Percentiles rank a stretch among this genome's conserved stretches.
Conservation (phyloP, 2,113 vertebrate species). For the Micromys minutus region DNA sequence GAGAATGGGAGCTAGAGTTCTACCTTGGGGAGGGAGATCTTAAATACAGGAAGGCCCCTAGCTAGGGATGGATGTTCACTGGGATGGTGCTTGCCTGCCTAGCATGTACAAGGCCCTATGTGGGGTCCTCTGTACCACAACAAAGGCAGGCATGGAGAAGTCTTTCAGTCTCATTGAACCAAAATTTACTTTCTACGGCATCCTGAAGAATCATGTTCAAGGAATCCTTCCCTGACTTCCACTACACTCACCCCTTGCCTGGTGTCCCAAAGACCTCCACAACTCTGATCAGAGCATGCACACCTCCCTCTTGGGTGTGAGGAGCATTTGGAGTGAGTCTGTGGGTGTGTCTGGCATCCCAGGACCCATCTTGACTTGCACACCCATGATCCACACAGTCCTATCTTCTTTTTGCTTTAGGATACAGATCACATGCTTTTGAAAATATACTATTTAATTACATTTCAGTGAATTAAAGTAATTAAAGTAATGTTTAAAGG, state of each 20-base stretch:
- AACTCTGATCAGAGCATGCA: background rate
- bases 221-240: background rate
- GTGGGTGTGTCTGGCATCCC: background rate
- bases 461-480: background rate
- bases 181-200: background rate
- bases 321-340: background rate
- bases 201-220: background rate
- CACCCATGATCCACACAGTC: accelerated
- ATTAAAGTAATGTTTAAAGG: background rate
- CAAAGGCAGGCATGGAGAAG: background rate
- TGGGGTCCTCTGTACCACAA: background rate
- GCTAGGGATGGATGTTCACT: background rate
- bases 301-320: background rate
- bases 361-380: background rate
- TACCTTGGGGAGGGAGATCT: background rate
- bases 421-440: background rate
- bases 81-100: too few species aligned
- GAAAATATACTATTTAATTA: background rate
- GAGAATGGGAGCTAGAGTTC: background rate
- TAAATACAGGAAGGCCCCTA: background rate
- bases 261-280: background rate
- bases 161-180: background rate
- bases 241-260: background rate
- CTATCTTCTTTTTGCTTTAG: background rate
- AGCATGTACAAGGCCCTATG: background rate